Percentiles rank a stretch among this genome's conserved stretches.
Conservation (phyloP, 2,888 invertebrate species). For the Halocaridina rubra region DNA sequence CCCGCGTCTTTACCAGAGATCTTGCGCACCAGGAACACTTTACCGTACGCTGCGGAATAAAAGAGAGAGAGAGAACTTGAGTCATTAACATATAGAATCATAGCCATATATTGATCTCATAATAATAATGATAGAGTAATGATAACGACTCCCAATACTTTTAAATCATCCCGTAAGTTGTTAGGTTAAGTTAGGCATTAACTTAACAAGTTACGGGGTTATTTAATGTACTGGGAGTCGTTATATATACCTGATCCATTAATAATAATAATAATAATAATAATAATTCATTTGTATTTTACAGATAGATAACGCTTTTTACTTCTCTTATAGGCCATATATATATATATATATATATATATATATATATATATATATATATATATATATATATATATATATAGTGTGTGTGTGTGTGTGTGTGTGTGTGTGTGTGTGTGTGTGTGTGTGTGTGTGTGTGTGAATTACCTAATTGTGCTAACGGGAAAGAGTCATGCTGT, state of each 20-base stretch:
- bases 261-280: background rate
- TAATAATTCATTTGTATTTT: no score
- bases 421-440: background rate
- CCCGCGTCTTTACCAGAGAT: conserved; percentile 84
- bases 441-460: background rate
- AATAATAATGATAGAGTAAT: no score
- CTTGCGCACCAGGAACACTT: conserved; percentile 96
- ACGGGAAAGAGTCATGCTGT: no score
- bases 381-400: background rate
- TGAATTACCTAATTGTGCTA: background rate
- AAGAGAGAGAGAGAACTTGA: background rate
- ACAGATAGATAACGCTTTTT: background rate
- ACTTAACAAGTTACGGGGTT: no score
- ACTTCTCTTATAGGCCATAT: no score
- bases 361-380: background rate
- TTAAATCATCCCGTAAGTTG: no score
- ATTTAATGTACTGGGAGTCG: no score
- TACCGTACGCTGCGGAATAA: conserved; percentile 79
- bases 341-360: no score
- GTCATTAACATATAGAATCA: background rate
- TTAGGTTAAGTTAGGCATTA: no score
- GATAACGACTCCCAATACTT: no score
- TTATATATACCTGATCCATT: no score
- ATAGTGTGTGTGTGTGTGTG: background rate
- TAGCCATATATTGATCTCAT: no score